Percentiles rank a stretch among this genome's conserved stretches.
These are phyloP conservation scores for Lanius collurio DNA, from an alignment of 2,113 vertebrate genomes.

Conservation along the genomic window DNA sequence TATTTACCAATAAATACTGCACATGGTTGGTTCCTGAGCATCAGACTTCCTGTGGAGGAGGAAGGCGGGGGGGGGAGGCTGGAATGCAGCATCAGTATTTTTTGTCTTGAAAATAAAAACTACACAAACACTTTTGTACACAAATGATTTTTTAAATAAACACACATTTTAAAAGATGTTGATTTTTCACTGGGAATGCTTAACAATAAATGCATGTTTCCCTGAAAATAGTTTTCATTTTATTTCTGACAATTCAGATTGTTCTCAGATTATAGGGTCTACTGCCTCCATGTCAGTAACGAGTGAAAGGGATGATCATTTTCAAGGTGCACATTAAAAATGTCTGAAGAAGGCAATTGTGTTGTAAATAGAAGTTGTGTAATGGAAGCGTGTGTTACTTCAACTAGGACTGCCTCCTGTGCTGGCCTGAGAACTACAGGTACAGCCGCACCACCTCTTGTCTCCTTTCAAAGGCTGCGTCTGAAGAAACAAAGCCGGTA, in stretches of 20 bases:
- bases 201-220: constrained; percentile 80
- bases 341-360: neutral
- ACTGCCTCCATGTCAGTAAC: neutral
- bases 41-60: constrained; percentile 52
- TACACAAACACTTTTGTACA: constrained; percentile 76
- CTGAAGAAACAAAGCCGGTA: neutral
- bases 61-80: neutral
- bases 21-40: constrained; percentile 51
- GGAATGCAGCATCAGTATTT: constrained; percentile 44
- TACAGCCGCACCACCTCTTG: rapidly evolving
- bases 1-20: constrained; percentile 16
- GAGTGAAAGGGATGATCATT: neutral
- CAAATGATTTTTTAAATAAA: constrained; percentile 77
- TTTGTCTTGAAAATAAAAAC: constrained; percentile 74
- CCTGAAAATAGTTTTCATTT: constrained; percentile 70
- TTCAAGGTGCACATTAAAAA: neutral
- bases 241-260: constrained; percentile 38
- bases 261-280: neutral
- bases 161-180: constrained; percentile 78
- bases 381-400: neutral
- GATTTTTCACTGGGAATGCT: constrained; percentile 78
- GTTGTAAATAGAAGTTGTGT: neutral
- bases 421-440: rapidly evolving
- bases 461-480: neutral
- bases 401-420: neutral